Percentiles rank a stretch among this genome's conserved stretches.
Evolutionary conservation across 2,113 vertebrate species (phyloP).

Genomic region (Hypocryptadius cinnamomeus): DNA sequence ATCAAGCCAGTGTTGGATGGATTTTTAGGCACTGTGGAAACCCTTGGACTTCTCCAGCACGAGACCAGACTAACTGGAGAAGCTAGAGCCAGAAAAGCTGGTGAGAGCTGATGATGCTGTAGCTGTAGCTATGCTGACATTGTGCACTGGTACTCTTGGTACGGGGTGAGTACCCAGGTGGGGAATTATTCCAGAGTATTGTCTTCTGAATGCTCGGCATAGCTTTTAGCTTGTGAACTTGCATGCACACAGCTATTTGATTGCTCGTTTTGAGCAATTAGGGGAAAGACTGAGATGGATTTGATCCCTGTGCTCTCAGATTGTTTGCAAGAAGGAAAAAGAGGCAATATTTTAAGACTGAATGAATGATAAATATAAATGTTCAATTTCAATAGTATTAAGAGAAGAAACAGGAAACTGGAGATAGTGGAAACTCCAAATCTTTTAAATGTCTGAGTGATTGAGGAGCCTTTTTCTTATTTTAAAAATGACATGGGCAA

Average conservation of each 20-base stretch:
- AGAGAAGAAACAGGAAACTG: neutral
- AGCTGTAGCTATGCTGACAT: neutral
- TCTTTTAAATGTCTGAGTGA: neutral
- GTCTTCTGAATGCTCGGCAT: neutral
- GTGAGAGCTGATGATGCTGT: neutral
- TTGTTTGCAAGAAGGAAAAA: neutral
- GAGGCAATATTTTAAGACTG: neutral
- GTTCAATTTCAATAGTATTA: neutral
- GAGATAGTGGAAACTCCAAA: neutral
- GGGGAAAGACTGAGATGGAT: neutral
- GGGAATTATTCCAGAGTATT: neutral
- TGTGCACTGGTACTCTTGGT: rapidly evolving
- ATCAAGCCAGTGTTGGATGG: neutral
- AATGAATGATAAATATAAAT: neutral
- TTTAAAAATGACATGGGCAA: neutral
- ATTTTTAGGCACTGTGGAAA: neutral
- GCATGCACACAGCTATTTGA: neutral
- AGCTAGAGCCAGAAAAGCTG: neutral
- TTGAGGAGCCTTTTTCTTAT: neutral
- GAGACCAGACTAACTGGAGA: neutral
- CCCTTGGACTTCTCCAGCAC: neutral
- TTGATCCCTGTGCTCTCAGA: neutral
- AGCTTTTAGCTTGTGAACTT: neutral
- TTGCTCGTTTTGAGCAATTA: neutral
- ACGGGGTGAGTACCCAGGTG: neutral